Evolutionary conservation across 2,888 invertebrate genomes (phyloP), one percentile per base, ranked within the genome.

Genomic region (Dasysyrphus albostriatus): DNA sequence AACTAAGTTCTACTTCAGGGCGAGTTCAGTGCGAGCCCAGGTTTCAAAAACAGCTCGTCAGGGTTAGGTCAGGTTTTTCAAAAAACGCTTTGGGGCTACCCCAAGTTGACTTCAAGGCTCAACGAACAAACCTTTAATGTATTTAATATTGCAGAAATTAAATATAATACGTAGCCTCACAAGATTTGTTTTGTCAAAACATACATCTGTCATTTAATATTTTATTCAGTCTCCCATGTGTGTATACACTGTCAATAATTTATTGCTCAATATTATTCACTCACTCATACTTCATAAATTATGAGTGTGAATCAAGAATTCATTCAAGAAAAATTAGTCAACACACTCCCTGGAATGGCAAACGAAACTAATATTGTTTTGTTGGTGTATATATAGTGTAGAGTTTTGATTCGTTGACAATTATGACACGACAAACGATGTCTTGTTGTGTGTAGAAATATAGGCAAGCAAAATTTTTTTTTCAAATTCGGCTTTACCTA

Each of bases 291-390:
- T 47, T 49, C 39, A 29, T n/a, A 12, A 16, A 42, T 47, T 34
- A 32, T 2, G 16, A 37, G 56, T 32, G 9, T 47, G 80, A 47
- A 56, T 77, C n/a, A 73, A 69, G 69, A 74, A 82, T 85, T 85
- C 85, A 85, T 85, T 85, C 74, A 85, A 77, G 63, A 82, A 84
- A 82, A 80, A 74, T 74, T 69, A 69, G 61, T 63, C 67, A 85
- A 77, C 63, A 44, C 61, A 19, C 32, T 32, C 8, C 4, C 39
- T 54, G 72, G 80, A 81, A 74, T 79, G 76, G 61, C 59, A 24
- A 80, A 63, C 39, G 67, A 14, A 80, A 76, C 37, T 51, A 24
- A 24, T 24, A 24, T 24, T 37, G 42, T 56, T n/a, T n/a, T 14
- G 34, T 9, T 16, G 7, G 14, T 19, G 47, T 42, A 24, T 32